phyloP scores from a whole-genome alignment of 2,888 invertebrate species.

The Omphaloscelis lunosa region DNA sequence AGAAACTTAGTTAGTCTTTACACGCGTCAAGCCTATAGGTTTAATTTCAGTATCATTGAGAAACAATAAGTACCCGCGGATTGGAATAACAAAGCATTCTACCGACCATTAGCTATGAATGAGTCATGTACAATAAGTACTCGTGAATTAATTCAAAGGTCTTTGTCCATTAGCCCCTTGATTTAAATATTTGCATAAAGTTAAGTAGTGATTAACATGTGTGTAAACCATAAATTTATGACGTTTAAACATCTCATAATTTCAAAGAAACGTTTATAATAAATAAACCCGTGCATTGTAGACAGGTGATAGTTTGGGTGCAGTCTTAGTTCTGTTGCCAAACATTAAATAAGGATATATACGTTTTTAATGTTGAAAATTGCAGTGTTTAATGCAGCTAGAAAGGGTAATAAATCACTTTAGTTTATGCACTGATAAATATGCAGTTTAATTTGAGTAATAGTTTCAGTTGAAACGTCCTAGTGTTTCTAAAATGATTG shows the following conservation, averaged over 20 bases:
- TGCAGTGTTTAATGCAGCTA: constrained; percentile 13
- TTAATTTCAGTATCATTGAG: constrained; percentile 21
- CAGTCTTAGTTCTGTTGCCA: background rate
- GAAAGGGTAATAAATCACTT: constrained; percentile 33
- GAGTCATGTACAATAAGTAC: constrained; percentile 29
- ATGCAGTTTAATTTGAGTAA: constrained; percentile 34
- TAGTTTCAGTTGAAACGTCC: constrained; percentile 23
- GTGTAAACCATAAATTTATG: background rate
- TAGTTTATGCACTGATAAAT: constrained; percentile 48
- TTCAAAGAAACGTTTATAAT: background rate
- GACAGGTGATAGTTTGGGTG: background rate
- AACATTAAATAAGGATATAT: constrained; percentile 13
- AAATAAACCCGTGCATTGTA: background rate
- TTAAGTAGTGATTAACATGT: background rate
- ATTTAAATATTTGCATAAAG: background rate
- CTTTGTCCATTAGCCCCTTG: background rate
- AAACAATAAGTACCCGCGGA: constrained; percentile 5
- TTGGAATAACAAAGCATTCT: constrained; percentile 35
- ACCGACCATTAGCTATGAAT: constrained; percentile 18
- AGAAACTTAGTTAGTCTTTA: background rate
- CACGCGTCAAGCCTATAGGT: background rate
- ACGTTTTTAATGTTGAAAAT: constrained; percentile 23
- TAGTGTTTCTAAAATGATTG: constrained; percentile 17
- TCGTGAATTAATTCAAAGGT: constrained; percentile 22
- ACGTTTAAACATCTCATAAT: background rate